These are phyloP conservation scores for Smittia aterrima DNA, from an alignment of 2,888 invertebrate species.

Conservation along the genomic window DNA sequence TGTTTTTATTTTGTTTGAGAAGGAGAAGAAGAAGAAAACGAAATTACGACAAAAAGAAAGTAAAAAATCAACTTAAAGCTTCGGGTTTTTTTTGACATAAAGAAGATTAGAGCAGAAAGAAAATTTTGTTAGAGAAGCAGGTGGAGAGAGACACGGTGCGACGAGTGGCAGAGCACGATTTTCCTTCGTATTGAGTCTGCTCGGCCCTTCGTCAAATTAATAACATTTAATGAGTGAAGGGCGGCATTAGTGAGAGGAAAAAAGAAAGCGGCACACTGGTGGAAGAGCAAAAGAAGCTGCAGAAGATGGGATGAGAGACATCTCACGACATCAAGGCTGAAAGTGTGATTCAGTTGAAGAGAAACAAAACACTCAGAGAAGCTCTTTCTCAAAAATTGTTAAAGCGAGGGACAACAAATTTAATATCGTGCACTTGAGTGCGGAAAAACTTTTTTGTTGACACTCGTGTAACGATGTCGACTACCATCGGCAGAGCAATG, in stretches of 20 bases:
- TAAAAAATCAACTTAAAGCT: not conserved
- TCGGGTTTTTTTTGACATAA: not conserved
- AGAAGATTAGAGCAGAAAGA: not conserved
- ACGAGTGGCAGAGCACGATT: not conserved
- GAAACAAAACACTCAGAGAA: too few relatives aligned
- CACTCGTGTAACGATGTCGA: too few relatives aligned
- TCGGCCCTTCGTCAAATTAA: slow-evolving; percentile 6
- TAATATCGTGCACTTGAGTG: too few relatives aligned
- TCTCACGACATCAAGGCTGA: not conserved
- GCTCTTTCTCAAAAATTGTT: too few relatives aligned
- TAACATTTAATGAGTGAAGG: slow-evolving; percentile 16
- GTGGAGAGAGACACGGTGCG: not conserved
- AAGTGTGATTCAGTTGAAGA: too few relatives aligned
- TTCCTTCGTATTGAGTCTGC: not conserved
- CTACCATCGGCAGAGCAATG: too few relatives aligned
- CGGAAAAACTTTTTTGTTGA: too few relatives aligned
- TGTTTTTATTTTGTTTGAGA: not conserved
- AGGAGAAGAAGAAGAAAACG: not conserved
- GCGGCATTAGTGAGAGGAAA: too few relatives aligned
- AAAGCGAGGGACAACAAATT: too few relatives aligned
- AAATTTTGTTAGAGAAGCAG: not conserved
- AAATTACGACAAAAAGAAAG: not conserved
- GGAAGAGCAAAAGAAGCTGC: not conserved
- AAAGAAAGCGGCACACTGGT: too few relatives aligned
- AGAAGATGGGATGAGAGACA: not conserved